Percentiles rank a stretch among this genome's conserved stretches.
These are phyloP conservation scores for Bugula neritina DNA, from an alignment of 2,888 invertebrate genomes.

Conservation along the genomic window DNA sequence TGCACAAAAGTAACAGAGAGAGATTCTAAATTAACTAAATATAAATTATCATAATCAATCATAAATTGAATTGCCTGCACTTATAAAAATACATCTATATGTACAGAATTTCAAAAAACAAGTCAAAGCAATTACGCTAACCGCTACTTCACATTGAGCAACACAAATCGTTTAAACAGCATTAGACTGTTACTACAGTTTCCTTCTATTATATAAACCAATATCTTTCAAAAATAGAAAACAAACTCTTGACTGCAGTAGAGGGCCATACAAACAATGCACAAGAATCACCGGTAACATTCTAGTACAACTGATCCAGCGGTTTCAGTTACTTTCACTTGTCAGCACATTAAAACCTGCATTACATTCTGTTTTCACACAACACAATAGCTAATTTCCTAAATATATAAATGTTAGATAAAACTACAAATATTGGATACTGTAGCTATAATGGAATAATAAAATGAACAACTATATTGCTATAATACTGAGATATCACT, in stretches of 20 bases:
- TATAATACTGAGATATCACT: too few species aligned
- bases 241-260: conserved; percentile 8
- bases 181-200: neutral
- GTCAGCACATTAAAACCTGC: too few species aligned
- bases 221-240: neutral
- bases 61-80: neutral
- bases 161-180: neutral
- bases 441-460: too few species aligned
- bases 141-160: conserved; percentile 15
- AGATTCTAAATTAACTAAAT: conserved; percentile 18
- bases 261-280: neutral
- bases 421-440: too few species aligned
- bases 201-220: neutral
- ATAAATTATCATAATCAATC: neutral
- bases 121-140: neutral
- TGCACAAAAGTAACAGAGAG: conserved; percentile 23
- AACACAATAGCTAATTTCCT: too few species aligned
- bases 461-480: too few species aligned
- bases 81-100: neutral
- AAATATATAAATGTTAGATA: too few species aligned
- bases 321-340: too few species aligned
- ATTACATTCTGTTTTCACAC: too few species aligned
- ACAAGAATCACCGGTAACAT: neutral
- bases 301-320: too few species aligned
- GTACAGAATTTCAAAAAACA: neutral